A percentile compares a stretch with the other conserved stretches of the same genome.
phyloP scores from a whole-genome alignment of 2,113 vertebrate species.

The Calyptommatus sinebrachiatus region DNA sequence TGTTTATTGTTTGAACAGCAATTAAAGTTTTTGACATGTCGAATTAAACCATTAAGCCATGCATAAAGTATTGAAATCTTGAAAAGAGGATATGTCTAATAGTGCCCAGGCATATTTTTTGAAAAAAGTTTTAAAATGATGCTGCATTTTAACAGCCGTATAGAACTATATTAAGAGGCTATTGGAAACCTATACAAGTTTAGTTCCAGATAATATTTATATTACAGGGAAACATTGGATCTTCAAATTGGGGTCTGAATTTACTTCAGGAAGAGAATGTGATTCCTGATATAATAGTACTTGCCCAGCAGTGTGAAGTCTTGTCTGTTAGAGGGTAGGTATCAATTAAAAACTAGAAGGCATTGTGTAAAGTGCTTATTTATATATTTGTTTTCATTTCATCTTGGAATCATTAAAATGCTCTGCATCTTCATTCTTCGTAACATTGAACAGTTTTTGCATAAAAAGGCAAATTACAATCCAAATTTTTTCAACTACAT shows the following conservation, averaged over 20 bases:
- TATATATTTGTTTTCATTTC: background rate
- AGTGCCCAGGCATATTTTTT: too few relatives aligned
- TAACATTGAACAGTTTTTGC: background rate
- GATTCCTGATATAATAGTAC: constrained; percentile 89
- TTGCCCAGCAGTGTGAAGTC: constrained; percentile 94
- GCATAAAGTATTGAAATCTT: too few relatives aligned
- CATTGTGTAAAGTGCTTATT: too few relatives aligned
- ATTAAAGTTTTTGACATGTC: too few relatives aligned
- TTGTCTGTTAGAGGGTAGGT: constrained; percentile 92
- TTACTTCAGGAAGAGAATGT: constrained; percentile 97
- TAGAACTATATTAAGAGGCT: background rate
- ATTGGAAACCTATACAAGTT: background rate
- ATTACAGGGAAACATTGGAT: constrained; percentile 93
- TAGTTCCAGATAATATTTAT: constrained; percentile 38
- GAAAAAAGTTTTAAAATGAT: too few relatives aligned
- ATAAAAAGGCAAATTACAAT: background rate
- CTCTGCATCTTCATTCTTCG: background rate
- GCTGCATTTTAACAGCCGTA: background rate
- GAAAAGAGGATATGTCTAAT: too few relatives aligned
- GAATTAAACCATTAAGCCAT: too few relatives aligned
- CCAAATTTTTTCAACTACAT: too few relatives aligned
- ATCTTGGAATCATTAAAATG: background rate
- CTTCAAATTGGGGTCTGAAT: constrained; percentile 98
- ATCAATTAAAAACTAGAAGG: background rate
- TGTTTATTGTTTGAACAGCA: too few relatives aligned